Base-by-base conservation (phyloP, 2,888 invertebrate genomes). In the Andrena haemorrhoa region DNA sequence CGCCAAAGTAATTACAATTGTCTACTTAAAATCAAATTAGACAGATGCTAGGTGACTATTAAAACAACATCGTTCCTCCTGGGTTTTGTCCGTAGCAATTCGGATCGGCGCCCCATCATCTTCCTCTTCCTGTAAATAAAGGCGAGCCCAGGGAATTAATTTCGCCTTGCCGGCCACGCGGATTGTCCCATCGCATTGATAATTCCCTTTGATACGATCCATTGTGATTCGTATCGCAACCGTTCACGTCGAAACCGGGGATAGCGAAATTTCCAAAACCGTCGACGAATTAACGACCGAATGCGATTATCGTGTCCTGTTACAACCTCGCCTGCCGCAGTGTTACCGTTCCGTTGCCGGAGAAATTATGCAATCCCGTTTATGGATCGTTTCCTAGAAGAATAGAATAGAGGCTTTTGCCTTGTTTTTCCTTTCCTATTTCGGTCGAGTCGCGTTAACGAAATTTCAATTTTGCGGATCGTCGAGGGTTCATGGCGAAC, bases 171-270 rank as follows among this genome's bases (percentile, higher is more conserved):
- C 41, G 53, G 23, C 35, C 64, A 53, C 33, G 35, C 70, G 31
- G 47, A 49, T 56, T 8, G 35, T 64, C 64, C 47, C 64, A 20
- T 65, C 58, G 49, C 75, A 65, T 75, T 75, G 69, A 75, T 75
- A 79, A 65, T 79, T 75, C 64, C 69, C 64, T 79, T 70, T 75
- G 79, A 75, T 65, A 51, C 35, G 20, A 75, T 64, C 69, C 75
- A 75, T 79, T 75, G 79, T 79, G 68, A 75, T 75, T 68, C 75
- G 75, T 75, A 75, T 75, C 58, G 76, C 64, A 35, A 33, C 61
- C 56, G 70, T 47, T 64, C 73, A 64, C 41, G 73, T 65, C 47
- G 68, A 75, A 69, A 23, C 75, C 29, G 63, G 69, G 66, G 68
- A 23, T 33, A 35, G 29, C 35, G 60, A 35, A 60, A 65, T 79